These are phyloP conservation scores for Onychorhynchus coronatus DNA, from an alignment of 2,113 vertebrate species.

Conservation along the genomic window DNA sequence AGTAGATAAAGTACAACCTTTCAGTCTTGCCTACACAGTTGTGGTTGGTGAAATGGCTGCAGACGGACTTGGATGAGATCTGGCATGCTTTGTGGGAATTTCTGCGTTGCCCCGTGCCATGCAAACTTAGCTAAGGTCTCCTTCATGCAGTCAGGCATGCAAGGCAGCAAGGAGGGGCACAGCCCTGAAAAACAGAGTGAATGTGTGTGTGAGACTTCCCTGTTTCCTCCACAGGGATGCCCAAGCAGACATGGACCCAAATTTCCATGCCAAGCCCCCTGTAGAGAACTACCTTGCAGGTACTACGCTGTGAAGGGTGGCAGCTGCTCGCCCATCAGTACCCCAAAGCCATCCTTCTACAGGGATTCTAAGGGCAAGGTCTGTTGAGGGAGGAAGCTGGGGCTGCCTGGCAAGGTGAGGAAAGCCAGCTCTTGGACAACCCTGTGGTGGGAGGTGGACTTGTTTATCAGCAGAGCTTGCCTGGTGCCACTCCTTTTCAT, in stretches of 20 bases:
- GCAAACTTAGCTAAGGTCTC: not conserved
- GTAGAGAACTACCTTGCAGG: not conserved
- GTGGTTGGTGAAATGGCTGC: not conserved
- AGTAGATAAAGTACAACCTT: not conserved
- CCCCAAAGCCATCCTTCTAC: not conserved
- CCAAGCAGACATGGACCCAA: not conserved
- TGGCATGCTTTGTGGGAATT: not conserved
- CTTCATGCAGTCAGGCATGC: not conserved
- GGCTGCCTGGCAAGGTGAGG: not conserved
- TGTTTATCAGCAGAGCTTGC: conserved; percentile 5
- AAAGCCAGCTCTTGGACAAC: not conserved
- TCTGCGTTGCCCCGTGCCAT: not conserved
- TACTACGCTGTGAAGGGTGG: not conserved
- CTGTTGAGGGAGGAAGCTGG: not conserved
- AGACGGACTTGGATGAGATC: not conserved
- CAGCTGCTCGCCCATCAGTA: accelerated
- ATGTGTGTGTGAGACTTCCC: not conserved
- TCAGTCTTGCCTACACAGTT: not conserved
- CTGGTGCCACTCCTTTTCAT: not conserved
- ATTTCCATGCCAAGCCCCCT: not conserved
- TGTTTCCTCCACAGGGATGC: not conserved
- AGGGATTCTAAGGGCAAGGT: not conserved
- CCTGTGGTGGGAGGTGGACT: not conserved
- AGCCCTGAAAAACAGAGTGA: not conserved
- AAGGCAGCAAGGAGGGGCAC: not conserved